Percentiles rank a stretch among this genome's conserved stretches.
Conservation (phyloP, 2,113 vertebrate genomes). For the Petrocephalus microphthalmus region DNA sequence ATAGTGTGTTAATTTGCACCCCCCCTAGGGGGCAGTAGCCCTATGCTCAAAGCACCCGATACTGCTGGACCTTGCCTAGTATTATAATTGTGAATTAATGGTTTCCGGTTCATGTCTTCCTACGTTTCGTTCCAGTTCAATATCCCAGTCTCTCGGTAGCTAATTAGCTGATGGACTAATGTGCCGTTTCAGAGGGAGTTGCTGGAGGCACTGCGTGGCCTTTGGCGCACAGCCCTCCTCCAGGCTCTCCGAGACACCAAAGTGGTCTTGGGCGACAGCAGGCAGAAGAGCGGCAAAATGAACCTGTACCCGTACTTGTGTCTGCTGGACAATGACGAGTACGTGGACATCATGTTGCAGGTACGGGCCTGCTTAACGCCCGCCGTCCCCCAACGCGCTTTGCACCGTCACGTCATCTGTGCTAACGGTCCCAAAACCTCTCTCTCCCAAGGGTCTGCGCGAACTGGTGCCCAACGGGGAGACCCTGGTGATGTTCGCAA, state of each 20-base stretch:
- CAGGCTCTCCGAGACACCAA: constrained; percentile 64
- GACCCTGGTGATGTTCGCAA: constrained; percentile 63
- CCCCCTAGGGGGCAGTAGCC: neutral
- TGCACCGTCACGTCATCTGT: neutral
- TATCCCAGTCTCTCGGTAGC: neutral
- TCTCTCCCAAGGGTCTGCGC: constrained; percentile 58
- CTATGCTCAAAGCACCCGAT: neutral
- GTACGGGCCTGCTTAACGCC: constrained; percentile 44
- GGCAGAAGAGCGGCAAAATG: neutral
- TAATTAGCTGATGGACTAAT: neutral
- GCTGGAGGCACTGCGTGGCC: constrained; percentile 55
- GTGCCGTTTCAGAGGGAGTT: constrained; percentile 61
- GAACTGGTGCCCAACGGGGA: constrained; percentile 72
- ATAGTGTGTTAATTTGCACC: neutral
- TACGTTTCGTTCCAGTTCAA: neutral
- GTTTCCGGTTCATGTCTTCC: neutral
- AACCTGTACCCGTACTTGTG: constrained; percentile 77
- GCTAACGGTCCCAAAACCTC: constrained; percentile 11
- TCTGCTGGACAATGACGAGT: constrained; percentile 70
- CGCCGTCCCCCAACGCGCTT: neutral
- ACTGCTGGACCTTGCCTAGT: neutral
- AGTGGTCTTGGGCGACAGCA: constrained; percentile 41
- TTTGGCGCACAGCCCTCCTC: constrained; percentile 63
- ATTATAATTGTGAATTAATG: neutral
- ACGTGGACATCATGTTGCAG: constrained; percentile 78